These are phyloP conservation scores for Caprella mutica DNA, from an alignment of 2,888 invertebrate genomes.

Conservation along the genomic window DNA sequence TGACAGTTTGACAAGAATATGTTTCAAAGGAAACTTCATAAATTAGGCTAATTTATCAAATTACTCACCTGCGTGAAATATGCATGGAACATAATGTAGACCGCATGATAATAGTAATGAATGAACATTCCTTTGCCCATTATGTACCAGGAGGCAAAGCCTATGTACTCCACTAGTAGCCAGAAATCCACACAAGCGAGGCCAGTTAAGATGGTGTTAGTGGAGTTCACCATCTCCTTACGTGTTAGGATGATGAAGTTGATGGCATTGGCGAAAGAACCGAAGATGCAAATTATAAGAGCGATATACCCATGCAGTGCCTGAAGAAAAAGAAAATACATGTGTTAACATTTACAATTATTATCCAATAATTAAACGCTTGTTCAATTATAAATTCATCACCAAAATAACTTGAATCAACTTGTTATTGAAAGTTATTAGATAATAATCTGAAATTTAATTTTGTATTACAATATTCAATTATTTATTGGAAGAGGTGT, in stretches of 20 bases:
- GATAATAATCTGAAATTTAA: no score
- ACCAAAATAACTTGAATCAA: no score
- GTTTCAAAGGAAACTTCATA: background rate
- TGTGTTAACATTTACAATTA: no score
- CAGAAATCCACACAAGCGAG: conserved; percentile 81
- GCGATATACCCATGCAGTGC: conserved; percentile 70
- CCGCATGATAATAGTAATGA: conserved; percentile 61
- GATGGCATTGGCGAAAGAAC: conserved; percentile 78
- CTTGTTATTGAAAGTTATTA: no score
- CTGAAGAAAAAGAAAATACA: conserved; percentile 11
- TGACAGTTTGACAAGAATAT: background rate
- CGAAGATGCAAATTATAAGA: conserved; percentile 73
- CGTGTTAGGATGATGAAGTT: conserved; percentile 81
- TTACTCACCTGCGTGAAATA: conserved; percentile 61
- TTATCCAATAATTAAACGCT: no score
- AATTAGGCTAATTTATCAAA: no score
- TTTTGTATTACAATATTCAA: no score
- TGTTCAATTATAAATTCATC: no score
- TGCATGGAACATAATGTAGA: conserved; percentile 76
- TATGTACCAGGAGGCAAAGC: conserved; percentile 70
- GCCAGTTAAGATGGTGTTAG: conserved; percentile 80
- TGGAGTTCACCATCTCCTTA: conserved; percentile 80
- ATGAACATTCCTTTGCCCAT: conserved; percentile 36
- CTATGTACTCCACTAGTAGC: conserved; percentile 85
- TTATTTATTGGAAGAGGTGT: no score